phyloP scores from a whole-genome alignment of 2,113 vertebrate genomes.

The Gadus chalcogrammus region DNA sequence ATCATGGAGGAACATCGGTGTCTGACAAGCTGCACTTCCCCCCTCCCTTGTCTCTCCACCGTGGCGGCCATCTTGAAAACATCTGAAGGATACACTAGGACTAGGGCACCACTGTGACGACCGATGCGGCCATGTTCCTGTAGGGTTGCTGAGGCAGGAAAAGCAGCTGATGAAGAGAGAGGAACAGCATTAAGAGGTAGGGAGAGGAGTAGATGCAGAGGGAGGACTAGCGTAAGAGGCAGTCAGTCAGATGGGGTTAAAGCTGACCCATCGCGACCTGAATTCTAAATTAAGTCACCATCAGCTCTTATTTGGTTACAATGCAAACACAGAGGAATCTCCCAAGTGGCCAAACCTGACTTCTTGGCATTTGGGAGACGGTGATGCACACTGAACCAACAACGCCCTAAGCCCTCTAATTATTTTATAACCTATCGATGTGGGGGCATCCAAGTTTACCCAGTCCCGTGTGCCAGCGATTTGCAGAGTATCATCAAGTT shows the following conservation, averaged over 20 bases:
- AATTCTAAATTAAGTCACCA: conserved; percentile 71
- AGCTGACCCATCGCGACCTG: conserved; percentile 74
- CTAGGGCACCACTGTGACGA: conserved; percentile 52
- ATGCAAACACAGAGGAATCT: conserved; percentile 64
- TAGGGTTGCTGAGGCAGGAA: conserved; percentile 64
- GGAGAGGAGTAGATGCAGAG: no score
- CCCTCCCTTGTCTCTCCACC: conserved; percentile 27
- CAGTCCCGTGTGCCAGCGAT: no score
- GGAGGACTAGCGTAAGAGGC: conserved; percentile 49
- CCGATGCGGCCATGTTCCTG: conserved; percentile 56
- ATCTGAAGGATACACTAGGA: conserved; percentile 62
- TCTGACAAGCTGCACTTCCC: conserved; percentile 68
- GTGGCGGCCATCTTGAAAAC: conserved; percentile 64
- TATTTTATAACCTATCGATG: no score
- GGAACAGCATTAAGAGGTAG: no score
- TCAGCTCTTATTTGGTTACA: conserved; percentile 72
- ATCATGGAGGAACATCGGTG: conserved; percentile 70
- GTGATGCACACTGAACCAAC: conserved; percentile 21
- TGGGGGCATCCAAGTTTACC: no score
- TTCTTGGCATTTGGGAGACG: conserved; percentile 68
- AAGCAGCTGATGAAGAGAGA: conserved; percentile 33
- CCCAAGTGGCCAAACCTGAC: conserved; percentile 60
- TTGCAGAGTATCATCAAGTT: no score
- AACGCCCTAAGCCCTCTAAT: no score
- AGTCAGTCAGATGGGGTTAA: conserved; percentile 71